A percentile compares a stretch with the other conserved stretches of the same genome.
Conservation (phyloP, 2,797 vertebrate species). For the Garrulus glandarius region DNA sequence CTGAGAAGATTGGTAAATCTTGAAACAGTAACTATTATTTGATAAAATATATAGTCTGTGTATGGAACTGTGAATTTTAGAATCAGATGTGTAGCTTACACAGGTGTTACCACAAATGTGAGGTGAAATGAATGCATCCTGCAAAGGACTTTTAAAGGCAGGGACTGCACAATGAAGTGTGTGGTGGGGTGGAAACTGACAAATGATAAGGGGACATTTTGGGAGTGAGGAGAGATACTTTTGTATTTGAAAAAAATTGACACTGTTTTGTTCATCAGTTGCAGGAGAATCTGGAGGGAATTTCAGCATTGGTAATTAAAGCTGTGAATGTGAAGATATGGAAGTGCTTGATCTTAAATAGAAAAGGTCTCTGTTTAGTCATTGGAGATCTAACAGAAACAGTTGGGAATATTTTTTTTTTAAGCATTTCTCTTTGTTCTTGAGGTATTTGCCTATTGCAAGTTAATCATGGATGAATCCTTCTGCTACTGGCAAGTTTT, state of each 20-base stretch:
- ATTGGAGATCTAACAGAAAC: neutral
- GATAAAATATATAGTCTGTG: neutral
- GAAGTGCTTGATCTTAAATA: neutral
- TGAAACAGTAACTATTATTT: neutral
- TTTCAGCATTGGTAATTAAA: neutral
- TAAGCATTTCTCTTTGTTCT: neutral
- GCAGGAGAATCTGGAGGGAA: neutral
- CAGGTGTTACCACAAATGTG: neutral
- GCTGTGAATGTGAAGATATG: neutral
- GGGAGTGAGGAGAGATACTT: neutral
- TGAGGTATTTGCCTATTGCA: neutral
- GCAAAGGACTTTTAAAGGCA: neutral
- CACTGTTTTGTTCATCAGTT: neutral
- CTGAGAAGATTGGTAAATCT: neutral
- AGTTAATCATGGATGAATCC: slow-evolving; percentile 28
- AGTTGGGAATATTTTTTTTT: neutral
- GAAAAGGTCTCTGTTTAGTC: neutral
- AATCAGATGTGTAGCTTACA: neutral
- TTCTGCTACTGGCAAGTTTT: slow-evolving; percentile 32
- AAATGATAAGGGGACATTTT: neutral
- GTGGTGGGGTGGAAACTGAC: neutral
- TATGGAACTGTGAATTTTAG: neutral
- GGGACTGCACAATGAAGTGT: neutral
- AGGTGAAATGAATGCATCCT: neutral
- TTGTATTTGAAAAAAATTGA: neutral